These are phyloP conservation scores for Neodiprion lecontei DNA, from an alignment of 1,140 invertebrate genomes.

Conservation along the genomic window DNA sequence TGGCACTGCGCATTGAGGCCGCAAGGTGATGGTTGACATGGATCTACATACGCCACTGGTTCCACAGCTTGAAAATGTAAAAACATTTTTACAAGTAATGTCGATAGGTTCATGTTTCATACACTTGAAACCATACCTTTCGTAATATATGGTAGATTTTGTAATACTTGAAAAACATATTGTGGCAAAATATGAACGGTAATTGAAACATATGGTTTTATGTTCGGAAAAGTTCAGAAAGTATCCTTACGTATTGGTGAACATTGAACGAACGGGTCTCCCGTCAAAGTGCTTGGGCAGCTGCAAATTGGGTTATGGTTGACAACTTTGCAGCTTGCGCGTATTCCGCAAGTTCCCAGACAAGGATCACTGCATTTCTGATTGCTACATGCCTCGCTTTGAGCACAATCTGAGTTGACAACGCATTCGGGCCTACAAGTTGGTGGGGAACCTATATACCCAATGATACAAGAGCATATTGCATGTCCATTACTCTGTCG, in stretches of 20 bases:
- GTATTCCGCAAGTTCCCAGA: constrained; percentile 67
- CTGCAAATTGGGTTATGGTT: constrained; percentile 68
- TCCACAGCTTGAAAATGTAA: constrained; percentile 36
- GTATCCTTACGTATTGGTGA: constrained; percentile 35
- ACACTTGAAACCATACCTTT: constrained; percentile 15
- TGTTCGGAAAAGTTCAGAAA: background rate
- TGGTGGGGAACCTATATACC: constrained; percentile 65
- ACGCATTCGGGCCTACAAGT: constrained; percentile 65
- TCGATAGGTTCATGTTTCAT: constrained; percentile 9
- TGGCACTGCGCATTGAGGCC: constrained; percentile 65
- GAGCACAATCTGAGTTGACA: constrained; percentile 66
- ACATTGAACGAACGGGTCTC: constrained; percentile 68
- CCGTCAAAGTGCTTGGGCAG: constrained; percentile 63
- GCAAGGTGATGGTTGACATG: constrained; percentile 63
- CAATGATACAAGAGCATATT: constrained; percentile 66
- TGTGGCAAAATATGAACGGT: constrained; percentile 26
- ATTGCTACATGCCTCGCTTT: constrained; percentile 64
- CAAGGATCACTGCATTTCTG: constrained; percentile 69
- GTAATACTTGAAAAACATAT: constrained; percentile 27
- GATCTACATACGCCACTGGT: constrained; percentile 41
- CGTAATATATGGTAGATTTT: constrained; percentile 11
- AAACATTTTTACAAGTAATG: constrained; percentile 22
- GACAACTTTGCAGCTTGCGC: constrained; percentile 65
- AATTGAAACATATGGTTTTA: background rate
- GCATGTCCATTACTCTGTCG: constrained; percentile 58